phyloP scores from a whole-genome alignment of 2,113 vertebrate species.

The Hydropotes inermis region DNA sequence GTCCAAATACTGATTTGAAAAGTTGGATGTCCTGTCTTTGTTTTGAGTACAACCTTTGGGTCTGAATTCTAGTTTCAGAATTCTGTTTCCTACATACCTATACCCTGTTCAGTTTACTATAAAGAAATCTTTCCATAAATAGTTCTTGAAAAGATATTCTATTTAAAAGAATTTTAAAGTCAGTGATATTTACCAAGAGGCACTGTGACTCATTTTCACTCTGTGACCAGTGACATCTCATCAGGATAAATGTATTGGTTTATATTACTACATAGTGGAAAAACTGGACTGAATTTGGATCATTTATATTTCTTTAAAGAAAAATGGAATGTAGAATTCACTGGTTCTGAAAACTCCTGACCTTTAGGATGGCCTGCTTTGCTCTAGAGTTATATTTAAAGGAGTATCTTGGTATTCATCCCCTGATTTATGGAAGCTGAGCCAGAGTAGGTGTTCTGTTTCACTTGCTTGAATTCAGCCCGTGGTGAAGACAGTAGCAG shows the following conservation, averaged over 20 bases:
- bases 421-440: neutral
- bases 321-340: neutral
- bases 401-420: neutral
- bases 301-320: neutral
- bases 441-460: neutral
- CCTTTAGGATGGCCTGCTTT: neutral
- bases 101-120: neutral
- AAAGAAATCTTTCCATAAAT: neutral
- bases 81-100: neutral
- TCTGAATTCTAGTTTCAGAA: slow-evolving; percentile 7
- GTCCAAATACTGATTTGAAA: neutral
- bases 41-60: neutral
- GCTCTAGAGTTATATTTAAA: neutral
- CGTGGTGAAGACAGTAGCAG: neutral
- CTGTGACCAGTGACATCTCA: neutral
- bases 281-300: neutral
- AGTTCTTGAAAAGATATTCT: neutral
- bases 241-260: neutral
- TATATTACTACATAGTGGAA: neutral
- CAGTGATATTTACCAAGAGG: neutral
- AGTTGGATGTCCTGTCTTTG: neutral
- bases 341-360: neutral
- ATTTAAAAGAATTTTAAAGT: slow-evolving; percentile 2
- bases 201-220: neutral
- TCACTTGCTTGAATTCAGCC: neutral